Evolutionary conservation across 2,888 invertebrate genomes (phyloP).

Genomic region (Meteorus cinctellus): DNA sequence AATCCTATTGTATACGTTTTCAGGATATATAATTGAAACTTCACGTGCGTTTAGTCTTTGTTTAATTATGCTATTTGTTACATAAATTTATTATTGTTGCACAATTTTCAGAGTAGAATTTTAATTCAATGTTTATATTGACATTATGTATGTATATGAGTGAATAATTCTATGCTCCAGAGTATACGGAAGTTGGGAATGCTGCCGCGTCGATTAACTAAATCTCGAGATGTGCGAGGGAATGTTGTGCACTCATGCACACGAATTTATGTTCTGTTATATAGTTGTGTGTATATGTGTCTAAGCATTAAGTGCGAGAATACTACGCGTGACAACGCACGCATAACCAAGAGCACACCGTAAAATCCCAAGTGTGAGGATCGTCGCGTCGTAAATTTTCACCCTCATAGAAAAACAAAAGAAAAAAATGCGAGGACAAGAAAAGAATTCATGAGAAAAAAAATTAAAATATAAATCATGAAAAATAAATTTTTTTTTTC

Average conservation of each 20-base stretch:
- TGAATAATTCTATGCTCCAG: slow-evolving; percentile 24
- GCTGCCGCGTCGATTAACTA: slow-evolving; percentile 57
- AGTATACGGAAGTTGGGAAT: slow-evolving; percentile 22
- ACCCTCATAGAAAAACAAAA: not conserved
- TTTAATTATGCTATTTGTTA: not conserved
- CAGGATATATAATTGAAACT: too few relatives aligned
- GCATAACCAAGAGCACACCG: slow-evolving; percentile 42
- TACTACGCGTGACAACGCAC: slow-evolving; percentile 49
- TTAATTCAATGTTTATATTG: slow-evolving; percentile 4
- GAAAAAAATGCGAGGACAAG: not conserved
- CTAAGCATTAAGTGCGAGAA: slow-evolving; percentile 50
- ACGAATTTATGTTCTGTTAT: slow-evolving; percentile 55
- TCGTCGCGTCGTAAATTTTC: not conserved
- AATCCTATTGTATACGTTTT: too few relatives aligned
- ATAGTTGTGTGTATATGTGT: not conserved
- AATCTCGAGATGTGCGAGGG: slow-evolving; percentile 53
- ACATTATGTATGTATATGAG: not conserved
- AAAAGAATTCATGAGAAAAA: not conserved
- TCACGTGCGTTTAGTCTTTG: not conserved
- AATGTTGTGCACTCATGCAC: slow-evolving; percentile 58
- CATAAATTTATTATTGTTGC: not conserved
- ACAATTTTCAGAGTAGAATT: not conserved
- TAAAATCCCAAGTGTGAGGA: not conserved
- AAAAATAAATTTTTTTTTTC: not conserved
- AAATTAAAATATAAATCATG: not conserved